Conservation (phyloP, 2,888 invertebrate genomes). For the Balanococcus diminutus region DNA sequence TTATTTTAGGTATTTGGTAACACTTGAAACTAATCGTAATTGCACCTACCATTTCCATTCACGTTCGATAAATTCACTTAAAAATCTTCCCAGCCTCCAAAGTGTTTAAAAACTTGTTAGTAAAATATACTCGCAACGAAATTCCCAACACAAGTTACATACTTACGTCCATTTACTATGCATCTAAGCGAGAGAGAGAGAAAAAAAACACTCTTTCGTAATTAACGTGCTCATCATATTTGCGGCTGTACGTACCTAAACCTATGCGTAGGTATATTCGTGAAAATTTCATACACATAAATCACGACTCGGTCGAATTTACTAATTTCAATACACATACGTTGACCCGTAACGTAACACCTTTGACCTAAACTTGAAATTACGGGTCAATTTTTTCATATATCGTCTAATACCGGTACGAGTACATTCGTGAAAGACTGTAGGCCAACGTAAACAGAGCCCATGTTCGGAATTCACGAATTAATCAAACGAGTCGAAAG, state of each 20-base stretch:
- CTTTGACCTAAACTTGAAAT: conserved; percentile 30
- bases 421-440: conserved; percentile 5
- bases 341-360: neutral
- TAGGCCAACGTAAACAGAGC: neutral
- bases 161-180: neutral
- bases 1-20: neutral
- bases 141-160: neutral
- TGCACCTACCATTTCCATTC: neutral
- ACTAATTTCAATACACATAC: conserved; percentile 29
- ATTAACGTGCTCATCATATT: conserved; percentile 21
- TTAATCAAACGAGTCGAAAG: neutral
- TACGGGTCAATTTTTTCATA: conserved; percentile 15
- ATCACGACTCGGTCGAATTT: conserved; percentile 7
- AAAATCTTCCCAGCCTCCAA: neutral
- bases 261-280: neutral
- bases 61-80: neutral
- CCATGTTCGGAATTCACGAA: neutral
- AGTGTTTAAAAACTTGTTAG: neutral
- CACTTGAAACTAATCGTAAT: neutral
- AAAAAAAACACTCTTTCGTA: conserved; percentile 9
- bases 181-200: neutral
- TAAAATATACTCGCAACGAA: neutral
- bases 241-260: neutral
- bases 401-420: conserved; percentile 6
- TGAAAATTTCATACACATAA: conserved; percentile 34